Conservation (phyloP, 30 jellyfish, hydroid and myxozoan species). For the Hydractinia echinata region DNA sequence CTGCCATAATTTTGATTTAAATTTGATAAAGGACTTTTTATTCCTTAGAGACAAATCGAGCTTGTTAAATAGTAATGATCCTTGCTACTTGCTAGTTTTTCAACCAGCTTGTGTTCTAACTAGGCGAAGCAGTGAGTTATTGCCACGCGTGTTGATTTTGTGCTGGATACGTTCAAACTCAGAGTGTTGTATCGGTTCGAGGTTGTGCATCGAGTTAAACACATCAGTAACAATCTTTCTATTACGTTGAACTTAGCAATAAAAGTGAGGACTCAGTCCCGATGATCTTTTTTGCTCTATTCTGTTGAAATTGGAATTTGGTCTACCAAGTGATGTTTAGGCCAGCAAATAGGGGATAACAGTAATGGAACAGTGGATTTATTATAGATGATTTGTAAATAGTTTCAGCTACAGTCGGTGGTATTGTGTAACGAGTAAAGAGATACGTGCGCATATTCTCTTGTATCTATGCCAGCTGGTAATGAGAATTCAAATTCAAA, state of each 20-base stretch:
- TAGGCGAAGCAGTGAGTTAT: slow-evolving; percentile 11
- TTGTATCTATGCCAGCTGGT: slow-evolving; percentile 41
- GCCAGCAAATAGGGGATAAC: slow-evolving; percentile 54
- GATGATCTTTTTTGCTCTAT: slow-evolving; percentile 53
- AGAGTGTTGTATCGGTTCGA: slow-evolving; percentile 16
- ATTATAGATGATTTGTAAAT: slow-evolving; percentile 43
- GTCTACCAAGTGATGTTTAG: slow-evolving; percentile 32
- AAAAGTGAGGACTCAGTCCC: slow-evolving; percentile 28
- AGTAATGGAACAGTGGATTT: slow-evolving; percentile 51
- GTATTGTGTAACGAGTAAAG: slow-evolving; percentile 35
- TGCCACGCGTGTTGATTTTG: slow-evolving; percentile 40
- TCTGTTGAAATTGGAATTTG: slow-evolving; percentile 50
- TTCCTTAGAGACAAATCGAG: slow-evolving; percentile 7
- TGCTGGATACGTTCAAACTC: slow-evolving; percentile 30
- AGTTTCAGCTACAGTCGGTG: slow-evolving; percentile 44
- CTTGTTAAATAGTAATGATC: neutral
- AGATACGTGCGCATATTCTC: slow-evolving; percentile 44
- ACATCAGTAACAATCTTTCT: slow-evolving; percentile 49
- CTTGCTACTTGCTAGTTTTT: neutral
- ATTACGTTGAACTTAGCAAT: slow-evolving; percentile 50
- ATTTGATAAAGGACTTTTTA: neutral
- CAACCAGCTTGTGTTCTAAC: neutral
- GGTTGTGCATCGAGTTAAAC: slow-evolving; percentile 48
- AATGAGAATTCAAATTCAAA: slow-evolving; percentile 48
- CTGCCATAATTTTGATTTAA: neutral